Percentiles rank a stretch among this genome's conserved stretches.
Evolutionary conservation across 2,797 vertebrate genomes (phyloP).

Genomic region (Propithecus perrieri): DNA sequence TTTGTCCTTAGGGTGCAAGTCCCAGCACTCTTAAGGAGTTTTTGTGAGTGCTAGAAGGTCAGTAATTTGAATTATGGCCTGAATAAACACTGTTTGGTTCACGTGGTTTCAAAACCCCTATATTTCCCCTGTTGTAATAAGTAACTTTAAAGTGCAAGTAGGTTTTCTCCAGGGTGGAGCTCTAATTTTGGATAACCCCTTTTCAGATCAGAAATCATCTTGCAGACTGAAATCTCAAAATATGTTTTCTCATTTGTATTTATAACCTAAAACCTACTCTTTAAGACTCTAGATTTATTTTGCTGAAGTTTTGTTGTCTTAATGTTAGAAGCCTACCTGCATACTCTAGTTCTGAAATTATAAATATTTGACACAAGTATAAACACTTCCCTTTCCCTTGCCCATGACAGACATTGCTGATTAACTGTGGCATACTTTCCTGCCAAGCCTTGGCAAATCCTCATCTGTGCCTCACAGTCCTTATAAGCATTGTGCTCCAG

Average conservation of each 20-base stretch:
- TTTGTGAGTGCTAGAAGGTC: constrained; percentile 82
- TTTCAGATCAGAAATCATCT: constrained; percentile 56
- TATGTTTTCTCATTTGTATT: constrained; percentile 52
- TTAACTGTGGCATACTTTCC: constrained; percentile 18
- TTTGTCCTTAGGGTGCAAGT: constrained; percentile 82
- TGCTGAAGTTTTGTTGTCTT: constrained; percentile 49
- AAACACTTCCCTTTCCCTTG: constrained; percentile 31
- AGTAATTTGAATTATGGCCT: constrained; percentile 81
- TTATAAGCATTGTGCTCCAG: constrained; percentile 24
- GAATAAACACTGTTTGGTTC: constrained; percentile 79
- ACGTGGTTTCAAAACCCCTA: constrained; percentile 66
- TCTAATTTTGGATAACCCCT: constrained; percentile 49
- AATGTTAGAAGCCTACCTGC: constrained; percentile 36
- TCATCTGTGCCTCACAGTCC: background rate
- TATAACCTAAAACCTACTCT: constrained; percentile 45
- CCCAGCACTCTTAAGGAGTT: constrained; percentile 82
- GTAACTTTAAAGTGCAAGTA: constrained; percentile 57
- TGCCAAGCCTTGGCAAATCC: constrained; percentile 3
- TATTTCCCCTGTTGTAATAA: constrained; percentile 59
- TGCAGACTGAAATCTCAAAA: constrained; percentile 60
- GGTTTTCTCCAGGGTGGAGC: constrained; percentile 51
- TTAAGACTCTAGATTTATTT: constrained; percentile 61
- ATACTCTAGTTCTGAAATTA: constrained; percentile 43
- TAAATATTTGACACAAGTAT: constrained; percentile 41
- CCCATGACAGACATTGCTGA: background rate